phyloP scores from a whole-genome alignment of 2,797 vertebrate species.

The Phataginus tetradactyla region DNA sequence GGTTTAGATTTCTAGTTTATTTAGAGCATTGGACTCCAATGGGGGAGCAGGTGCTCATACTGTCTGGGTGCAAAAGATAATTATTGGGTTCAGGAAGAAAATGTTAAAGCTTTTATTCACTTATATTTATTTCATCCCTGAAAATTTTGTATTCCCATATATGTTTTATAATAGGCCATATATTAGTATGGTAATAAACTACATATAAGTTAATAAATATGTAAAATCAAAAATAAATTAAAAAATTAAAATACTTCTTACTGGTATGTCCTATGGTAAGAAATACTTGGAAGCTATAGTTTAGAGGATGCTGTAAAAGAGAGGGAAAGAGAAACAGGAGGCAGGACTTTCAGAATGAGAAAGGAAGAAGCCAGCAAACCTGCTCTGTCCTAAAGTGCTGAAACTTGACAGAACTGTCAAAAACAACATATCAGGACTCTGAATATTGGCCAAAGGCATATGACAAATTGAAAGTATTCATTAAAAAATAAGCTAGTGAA shows the following conservation, averaged over 20 bases:
- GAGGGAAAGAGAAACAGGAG: background rate
- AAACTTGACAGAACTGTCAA: background rate
- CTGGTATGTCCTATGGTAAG: background rate
- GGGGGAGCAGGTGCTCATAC: background rate
- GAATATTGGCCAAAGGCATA: background rate
- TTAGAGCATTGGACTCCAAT: background rate
- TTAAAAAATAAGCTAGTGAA: background rate
- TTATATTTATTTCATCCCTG: constrained; percentile 5
- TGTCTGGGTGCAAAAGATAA: background rate
- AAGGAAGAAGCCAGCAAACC: background rate
- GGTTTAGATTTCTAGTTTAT: background rate
- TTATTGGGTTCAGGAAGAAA: constrained; percentile 28
- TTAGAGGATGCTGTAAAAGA: background rate
- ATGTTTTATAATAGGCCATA: background rate
- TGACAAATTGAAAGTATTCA: background rate
- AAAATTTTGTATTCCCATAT: background rate
- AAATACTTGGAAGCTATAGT: background rate
- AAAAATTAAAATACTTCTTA: background rate
- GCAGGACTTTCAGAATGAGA: background rate
- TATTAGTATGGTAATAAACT: background rate
- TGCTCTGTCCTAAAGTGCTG: background rate
- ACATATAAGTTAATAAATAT: background rate
- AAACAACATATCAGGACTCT: background rate
- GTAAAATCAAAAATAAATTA: background rate
- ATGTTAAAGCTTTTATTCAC: background rate